Base-by-base conservation (phyloP, 2,113 vertebrate species). In the Cryptomyrus ogoouensis region DNA sequence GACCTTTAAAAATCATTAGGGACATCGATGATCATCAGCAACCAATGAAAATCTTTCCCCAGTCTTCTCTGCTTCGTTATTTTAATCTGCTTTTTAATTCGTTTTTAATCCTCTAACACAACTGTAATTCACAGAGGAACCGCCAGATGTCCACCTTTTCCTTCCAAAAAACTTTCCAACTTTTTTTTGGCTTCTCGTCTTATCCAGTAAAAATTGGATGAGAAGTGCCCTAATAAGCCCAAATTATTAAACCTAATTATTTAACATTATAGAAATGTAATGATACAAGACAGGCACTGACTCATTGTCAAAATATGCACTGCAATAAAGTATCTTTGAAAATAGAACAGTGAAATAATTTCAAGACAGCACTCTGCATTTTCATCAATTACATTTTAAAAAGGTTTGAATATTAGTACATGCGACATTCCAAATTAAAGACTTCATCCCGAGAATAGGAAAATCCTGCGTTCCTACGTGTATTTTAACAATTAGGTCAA, bases 111-210 rank as follows among this genome's bases (percentile, higher is more conserved):
- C 35, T 80, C 74, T 42, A 42, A 77, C 74, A 80, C 31, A 70
- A 27, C 62, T 70, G 58, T 49, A 85, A 91, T 93, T 87, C 88
- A 84, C 3, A 74, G 83, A 10, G 83, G 35, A 8, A 66, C 94
- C 95, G 93, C 93, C 84, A 95, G 95, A 92, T 94, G 94, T 93
- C 92, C 91, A 80, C 77, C 90, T 88, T 90, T 39, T 52, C 88
- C 93, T 87, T 92, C 3, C 83, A 88, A 93, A 62, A 88, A 56
- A 88, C 35, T 27, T 56, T 62, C n/a, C 10, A 35, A 35, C 15
- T n/a, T 70, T 46, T 62, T 46, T 13, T 44, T 24, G 39, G 21
- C 44, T 24, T 84, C 24, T 46, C 35, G 9, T 84, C 10, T 47
- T 10, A n/a, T 47, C 5, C 74, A 39, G 31, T 80, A 5, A 80